Evolutionary conservation across 2,113 vertebrate species (phyloP).

Genomic region (Calypte anna): DNA sequence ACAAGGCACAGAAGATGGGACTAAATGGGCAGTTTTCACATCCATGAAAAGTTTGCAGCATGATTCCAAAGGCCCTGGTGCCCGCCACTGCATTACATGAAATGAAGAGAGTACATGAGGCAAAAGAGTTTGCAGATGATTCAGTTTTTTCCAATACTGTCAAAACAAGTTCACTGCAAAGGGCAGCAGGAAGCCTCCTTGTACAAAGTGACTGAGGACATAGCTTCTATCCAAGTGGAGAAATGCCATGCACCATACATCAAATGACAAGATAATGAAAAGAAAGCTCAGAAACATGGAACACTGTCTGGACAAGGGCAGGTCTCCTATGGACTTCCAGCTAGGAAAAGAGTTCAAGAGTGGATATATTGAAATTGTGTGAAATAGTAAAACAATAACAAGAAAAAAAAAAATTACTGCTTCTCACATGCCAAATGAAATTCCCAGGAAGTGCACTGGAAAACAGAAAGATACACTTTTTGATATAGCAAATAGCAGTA

Average conservation of each 20-base stretch:
- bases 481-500: rapidly evolving
- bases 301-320: background rate
- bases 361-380: rapidly evolving
- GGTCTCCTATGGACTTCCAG: background rate
- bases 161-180: background rate
- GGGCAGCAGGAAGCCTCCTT: background rate
- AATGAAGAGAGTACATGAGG: rapidly evolving
- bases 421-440: background rate
- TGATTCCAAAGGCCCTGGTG: background rate
- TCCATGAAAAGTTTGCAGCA: rapidly evolving
- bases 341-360: background rate
- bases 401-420: background rate
- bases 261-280: rapidly evolving
- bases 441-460: background rate
- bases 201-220: rapidly evolving
- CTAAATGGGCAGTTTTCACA: background rate
- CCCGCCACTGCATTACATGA: rapidly evolving
- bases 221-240: background rate
- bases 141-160: background rate
- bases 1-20: background rate
- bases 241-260: background rate
- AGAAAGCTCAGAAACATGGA: background rate
- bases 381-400: background rate
- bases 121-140: background rate
- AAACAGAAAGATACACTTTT: background rate